Evolutionary conservation across 2,888 invertebrate genomes (phyloP), one percentile per base, ranked within the genome.

Genomic region (Chrysotoxum bicinctum): DNA sequence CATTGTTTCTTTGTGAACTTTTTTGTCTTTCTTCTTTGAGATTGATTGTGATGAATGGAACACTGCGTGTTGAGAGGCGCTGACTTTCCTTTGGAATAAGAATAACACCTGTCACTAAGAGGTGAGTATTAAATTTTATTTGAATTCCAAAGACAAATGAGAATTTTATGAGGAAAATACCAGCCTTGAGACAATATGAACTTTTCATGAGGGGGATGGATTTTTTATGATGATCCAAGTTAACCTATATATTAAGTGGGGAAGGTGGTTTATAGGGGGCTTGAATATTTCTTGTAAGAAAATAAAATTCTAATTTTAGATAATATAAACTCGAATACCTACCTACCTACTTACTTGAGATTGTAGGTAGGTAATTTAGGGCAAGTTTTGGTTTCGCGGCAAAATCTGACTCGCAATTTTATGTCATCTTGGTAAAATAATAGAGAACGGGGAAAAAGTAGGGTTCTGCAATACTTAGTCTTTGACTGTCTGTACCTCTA

Each of bases 11-110:
- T 60, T 58, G 45, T 56, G 40, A 43, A 21, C 45, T 45, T 16
- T 73, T 58, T 4, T 21, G 3, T 21, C 9, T 64, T 37, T 9
- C 21, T 12, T 45, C 12, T 43, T 60, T n/a, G 64, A 45, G 40
- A 35, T 26, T 66, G 43, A 64, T 62, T 70, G 56, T 52, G 68
- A 43, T 35, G 52, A 52, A 30, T 54, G 52, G 40, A 50, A 64
- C 12, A 23, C 19, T 43, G 26, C 16, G 14, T 32, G 45, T 32
- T 32, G 54, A 54, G 23, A 26, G 12, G 30, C 10, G 43, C 26
- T 32, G 45, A 43, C 40, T 62, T 62, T 43, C 43, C 26, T n/a
- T n/a, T 43, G 62, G 62, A 62, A 43, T 58, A 60, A 60, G 62
- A 62, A 43, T 58, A 60, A 60, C 43, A 16, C 45, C 64, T 30